Evolutionary conservation across 2,113 vertebrate genomes (phyloP).

Genomic region (Eleginops maclovinus): DNA sequence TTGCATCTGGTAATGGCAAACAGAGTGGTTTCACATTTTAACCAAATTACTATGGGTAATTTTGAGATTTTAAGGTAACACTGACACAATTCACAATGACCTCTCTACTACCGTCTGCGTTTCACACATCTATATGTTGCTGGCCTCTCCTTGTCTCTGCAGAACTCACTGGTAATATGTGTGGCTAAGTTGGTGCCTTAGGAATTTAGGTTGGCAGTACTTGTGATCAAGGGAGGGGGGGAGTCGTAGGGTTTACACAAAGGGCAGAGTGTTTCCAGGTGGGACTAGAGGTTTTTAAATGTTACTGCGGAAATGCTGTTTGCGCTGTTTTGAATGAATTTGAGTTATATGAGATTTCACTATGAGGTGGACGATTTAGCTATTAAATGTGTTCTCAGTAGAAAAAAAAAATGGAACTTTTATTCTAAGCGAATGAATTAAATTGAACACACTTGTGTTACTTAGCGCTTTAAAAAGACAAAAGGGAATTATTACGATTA

Average conservation of each 20-base stretch:
- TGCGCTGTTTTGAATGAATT: conserved; percentile 22
- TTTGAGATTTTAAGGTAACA: neutral
- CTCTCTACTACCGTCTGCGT: neutral
- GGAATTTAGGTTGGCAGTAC: conserved; percentile 23
- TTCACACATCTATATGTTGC: neutral
- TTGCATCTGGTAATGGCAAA: neutral
- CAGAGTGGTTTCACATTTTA: neutral
- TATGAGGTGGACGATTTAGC: neutral
- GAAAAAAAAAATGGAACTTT: neutral
- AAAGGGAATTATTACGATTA: neutral
- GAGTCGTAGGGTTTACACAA: conserved; percentile 34
- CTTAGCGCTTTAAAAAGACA: neutral
- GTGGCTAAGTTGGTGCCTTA: conserved; percentile 6
- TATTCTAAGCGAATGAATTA: neutral
- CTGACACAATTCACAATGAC: neutral
- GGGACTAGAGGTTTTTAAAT: conserved; percentile 43
- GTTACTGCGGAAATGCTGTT: conserved; percentile 30
- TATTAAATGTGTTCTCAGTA: neutral
- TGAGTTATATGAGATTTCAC: conserved; percentile 18
- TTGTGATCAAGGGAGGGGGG: conserved; percentile 17
- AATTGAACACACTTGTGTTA: neutral
- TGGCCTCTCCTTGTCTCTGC: neutral
- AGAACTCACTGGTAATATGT: neutral
- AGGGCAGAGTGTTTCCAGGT: conserved; percentile 23
- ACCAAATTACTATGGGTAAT: neutral